Evolutionary conservation across 2,888 invertebrate genomes (phyloP), one percentile per base, ranked within the genome.

Genomic region (Tryphoninae sp.): DNA sequence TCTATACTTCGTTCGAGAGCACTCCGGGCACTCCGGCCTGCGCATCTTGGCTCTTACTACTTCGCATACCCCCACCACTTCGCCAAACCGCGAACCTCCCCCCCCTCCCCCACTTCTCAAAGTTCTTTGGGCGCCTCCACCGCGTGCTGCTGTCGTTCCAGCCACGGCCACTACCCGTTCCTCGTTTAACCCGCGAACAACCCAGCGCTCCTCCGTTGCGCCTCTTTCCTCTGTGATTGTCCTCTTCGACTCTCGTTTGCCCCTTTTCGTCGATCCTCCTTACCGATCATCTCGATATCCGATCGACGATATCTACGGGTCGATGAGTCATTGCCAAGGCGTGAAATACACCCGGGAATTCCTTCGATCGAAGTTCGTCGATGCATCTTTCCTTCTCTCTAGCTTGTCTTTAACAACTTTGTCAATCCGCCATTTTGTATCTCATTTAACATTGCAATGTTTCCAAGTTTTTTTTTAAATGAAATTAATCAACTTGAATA

Each of bases 21-120:
- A 62, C 69, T 62, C 51, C 76, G 64, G 55, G 22, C 62, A 67
- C 59, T 68, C 58, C 64, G 26, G 65, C 68, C 49, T 45, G 69
- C 78, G 58, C 64, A 68, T 74, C 78, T 80, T 68, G 69, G 80
- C 78, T 80, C 76, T 80, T 78, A 51, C 84, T 77, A 82, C 83
- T 82, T 77, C 80, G 26, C 16, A 55, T 64, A 73, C 61, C 71
- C 69, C 84, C 81, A 82, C 83, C 84, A 49, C 69, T 40, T 72
- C 53, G 42, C 49, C 78, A 83, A 80, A 80, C 69, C 71, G 65
- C 77, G 67, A 64, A 73, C 80, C 68, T 77, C 45, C 33, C 59
- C 19, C 69, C 83, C 59, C 45, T 23, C 59, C 19, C 69, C 83
- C 59, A 61, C 75, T 77, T 53, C 73, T 42, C 49, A 9, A 61